A percentile compares a stretch with the other conserved stretches of the same genome.
These are phyloP conservation scores for Chironomus riparius DNA, from an alignment of 2,888 invertebrate species.

Conservation along the genomic window DNA sequence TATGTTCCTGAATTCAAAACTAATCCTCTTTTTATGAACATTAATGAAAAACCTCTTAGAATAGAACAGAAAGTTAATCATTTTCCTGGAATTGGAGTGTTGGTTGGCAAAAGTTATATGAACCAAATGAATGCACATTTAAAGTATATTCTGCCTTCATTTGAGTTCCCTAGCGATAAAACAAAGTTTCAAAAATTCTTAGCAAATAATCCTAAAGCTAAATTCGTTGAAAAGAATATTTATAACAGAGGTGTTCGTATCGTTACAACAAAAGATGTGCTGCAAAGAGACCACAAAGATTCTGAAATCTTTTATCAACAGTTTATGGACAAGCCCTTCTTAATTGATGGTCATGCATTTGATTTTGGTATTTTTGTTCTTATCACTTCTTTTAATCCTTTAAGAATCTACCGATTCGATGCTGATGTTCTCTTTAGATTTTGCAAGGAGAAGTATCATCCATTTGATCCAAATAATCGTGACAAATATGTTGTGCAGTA, in stretches of 20 bases:
- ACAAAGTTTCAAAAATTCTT: constrained; percentile 61
- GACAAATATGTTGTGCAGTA: constrained; percentile 70
- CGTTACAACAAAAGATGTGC: neutral
- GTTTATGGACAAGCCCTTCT: neutral
- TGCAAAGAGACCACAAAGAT: neutral
- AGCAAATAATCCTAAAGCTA: constrained; percentile 41
- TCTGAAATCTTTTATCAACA: neutral
- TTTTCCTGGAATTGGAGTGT: constrained; percentile 78
- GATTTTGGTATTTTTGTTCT: neutral
- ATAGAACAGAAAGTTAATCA: constrained; percentile 71
- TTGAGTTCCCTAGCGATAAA: constrained; percentile 50
- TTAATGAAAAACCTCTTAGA: neutral
- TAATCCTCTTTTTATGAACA: neutral
- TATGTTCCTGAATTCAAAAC: neutral
- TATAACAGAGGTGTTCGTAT: neutral
- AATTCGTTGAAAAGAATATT: neutral
- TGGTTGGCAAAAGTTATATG: constrained; percentile 64
- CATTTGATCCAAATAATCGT: constrained; percentile 63
- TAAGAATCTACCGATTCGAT: neutral
- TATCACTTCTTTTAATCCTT: neutral
- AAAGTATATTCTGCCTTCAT: neutral
- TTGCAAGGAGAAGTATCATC: constrained; percentile 73
- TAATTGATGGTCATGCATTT: neutral
- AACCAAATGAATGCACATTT: constrained; percentile 32
- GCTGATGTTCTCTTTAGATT: constrained; percentile 41